phyloP scores from a whole-genome alignment of 2,113 vertebrate species.

The Anoplopoma fimbria region DNA sequence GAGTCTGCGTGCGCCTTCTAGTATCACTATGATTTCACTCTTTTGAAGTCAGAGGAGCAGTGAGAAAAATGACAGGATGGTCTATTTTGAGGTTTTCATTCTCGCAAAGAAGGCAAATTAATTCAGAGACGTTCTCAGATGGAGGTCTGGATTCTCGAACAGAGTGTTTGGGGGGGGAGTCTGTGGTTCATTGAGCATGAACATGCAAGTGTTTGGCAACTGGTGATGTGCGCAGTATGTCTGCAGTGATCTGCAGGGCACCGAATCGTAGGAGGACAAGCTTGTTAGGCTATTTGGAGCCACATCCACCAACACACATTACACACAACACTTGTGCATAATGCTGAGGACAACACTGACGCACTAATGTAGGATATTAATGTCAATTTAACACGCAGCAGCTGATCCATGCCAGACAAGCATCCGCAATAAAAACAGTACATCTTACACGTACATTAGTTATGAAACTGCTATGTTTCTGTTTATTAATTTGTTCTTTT shows the following conservation, averaged over 20 bases:
- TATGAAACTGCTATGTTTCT: neutral
- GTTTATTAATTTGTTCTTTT: constrained; percentile 1
- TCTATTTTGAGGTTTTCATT: constrained; percentile 47
- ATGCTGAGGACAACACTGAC: constrained; percentile 25
- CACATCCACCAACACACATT: constrained; percentile 71
- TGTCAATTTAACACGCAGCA: neutral
- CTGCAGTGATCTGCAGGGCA: constrained; percentile 71
- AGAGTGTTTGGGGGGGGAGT: neutral
- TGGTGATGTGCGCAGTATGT: constrained; percentile 40
- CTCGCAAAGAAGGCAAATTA: neutral
- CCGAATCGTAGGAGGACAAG: constrained; percentile 70
- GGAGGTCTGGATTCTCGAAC: neutral
- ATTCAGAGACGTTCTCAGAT: neutral
- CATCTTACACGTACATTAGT: neutral
- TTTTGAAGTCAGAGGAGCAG: constrained; percentile 19
- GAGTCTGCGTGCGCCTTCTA: neutral
- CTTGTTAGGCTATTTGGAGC: constrained; percentile 74
- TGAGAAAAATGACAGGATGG: neutral
- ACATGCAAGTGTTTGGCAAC: constrained; percentile 56
- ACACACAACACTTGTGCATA: constrained; percentile 43
- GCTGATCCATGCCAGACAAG: constrained; percentile 11
- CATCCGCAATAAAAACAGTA: constrained; percentile 6
- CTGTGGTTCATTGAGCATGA: constrained; percentile 43
- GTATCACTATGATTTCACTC: constrained; percentile 30
- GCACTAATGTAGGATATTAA: constrained; percentile 19